These are phyloP conservation scores for Hypena proboscidalis DNA, from an alignment of 2,888 invertebrate genomes.

Conservation along the genomic window DNA sequence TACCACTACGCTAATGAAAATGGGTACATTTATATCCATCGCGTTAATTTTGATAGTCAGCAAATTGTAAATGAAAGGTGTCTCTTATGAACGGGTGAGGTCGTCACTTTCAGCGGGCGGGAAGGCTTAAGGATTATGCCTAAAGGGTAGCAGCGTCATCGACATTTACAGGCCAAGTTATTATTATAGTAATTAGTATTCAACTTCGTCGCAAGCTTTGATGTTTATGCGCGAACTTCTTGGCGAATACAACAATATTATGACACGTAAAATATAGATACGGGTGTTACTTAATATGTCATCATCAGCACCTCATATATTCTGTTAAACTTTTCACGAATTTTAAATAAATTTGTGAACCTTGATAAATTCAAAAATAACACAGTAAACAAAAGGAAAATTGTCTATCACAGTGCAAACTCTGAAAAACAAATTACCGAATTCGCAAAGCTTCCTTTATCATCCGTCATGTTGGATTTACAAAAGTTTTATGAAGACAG, in stretches of 20 bases:
- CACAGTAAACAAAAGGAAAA: slow-evolving; percentile 7
- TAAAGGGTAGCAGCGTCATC: slow-evolving; percentile 8
- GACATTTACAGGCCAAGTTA: slow-evolving; percentile 1
- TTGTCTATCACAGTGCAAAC: slow-evolving; percentile 10
- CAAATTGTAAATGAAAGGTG: slow-evolving; percentile 13
- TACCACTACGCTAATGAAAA: no score
- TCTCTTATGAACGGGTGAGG: slow-evolving; percentile 6
- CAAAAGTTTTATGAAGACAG: slow-evolving; percentile 5
- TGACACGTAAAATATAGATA: no score
- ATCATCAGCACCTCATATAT: no score
- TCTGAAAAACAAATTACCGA: slow-evolving; percentile 10
- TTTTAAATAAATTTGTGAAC: not conserved
- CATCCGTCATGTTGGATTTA: slow-evolving; percentile 6
- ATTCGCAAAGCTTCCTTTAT: slow-evolving; percentile 6
- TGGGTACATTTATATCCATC: slow-evolving; percentile 6
- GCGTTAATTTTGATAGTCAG: slow-evolving; percentile 7
- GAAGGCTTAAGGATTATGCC: slow-evolving; percentile 4
- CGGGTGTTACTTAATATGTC: no score
- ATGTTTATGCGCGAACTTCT: slow-evolving; percentile 56
- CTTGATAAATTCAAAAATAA: slow-evolving; percentile 19
- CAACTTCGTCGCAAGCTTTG: not conserved
- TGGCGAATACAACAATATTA: slow-evolving; percentile 49
- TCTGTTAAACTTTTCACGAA: no score
- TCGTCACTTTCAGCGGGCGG: slow-evolving; percentile 4
- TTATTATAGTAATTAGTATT: not conserved